Evolutionary conservation across 2,113 vertebrate species (phyloP).

Genomic region (Gymnobelideus leadbeateri): DNA sequence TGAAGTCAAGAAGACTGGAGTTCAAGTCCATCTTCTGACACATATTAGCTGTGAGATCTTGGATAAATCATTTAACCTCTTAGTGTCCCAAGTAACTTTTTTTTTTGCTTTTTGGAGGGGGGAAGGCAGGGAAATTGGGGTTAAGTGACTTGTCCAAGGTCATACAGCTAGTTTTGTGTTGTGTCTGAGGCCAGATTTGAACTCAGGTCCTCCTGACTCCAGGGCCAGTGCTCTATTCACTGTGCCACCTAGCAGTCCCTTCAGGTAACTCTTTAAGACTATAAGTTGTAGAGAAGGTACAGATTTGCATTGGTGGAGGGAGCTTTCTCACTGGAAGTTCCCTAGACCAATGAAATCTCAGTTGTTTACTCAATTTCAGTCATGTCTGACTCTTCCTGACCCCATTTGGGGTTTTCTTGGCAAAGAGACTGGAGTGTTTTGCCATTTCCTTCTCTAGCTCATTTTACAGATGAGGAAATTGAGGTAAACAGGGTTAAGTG

Average conservation of each 20-base stretch:
- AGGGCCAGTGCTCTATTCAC: too few relatives aligned
- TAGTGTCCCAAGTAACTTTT: background rate
- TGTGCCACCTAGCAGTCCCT: too few relatives aligned
- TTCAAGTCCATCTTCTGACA: background rate
- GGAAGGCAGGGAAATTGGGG: too few relatives aligned
- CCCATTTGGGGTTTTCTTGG: background rate
- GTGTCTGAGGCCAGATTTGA: too few relatives aligned
- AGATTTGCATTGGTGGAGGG: background rate
- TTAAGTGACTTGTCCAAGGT: too few relatives aligned
- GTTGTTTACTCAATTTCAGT: background rate
- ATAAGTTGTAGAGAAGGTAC: background rate
- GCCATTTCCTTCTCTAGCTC: background rate
- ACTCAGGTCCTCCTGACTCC: too few relatives aligned
- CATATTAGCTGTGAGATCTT: background rate
- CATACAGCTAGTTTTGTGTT: too few relatives aligned
- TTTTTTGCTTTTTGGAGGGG: too few relatives aligned
- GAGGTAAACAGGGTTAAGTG: background rate
- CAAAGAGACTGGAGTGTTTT: background rate
- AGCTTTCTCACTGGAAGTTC: background rate
- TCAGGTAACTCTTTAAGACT: background rate
- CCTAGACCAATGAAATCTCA: background rate
- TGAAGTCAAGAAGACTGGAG: background rate
- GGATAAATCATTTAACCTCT: background rate
- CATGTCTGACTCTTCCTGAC: background rate
- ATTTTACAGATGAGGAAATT: background rate